Percentiles rank a stretch among this genome's conserved stretches.
Conservation (phyloP, 2,113 vertebrate genomes). For the Tragelaphus strepsiceros region DNA sequence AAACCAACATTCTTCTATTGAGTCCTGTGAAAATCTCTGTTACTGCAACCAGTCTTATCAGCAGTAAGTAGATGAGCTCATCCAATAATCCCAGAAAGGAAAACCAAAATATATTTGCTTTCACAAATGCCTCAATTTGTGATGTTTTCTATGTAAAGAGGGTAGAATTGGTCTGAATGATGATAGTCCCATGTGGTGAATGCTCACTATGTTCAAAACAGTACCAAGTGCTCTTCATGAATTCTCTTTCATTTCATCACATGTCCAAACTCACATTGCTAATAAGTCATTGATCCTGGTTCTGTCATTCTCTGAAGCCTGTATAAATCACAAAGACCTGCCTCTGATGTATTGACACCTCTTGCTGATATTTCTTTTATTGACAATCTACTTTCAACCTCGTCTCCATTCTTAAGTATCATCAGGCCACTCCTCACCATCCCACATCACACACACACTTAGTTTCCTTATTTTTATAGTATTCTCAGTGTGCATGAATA, state of each 20-base stretch:
- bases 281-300: background rate
- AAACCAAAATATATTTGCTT: background rate
- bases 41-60: background rate
- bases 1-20: background rate
- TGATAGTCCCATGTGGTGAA: background rate
- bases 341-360: background rate
- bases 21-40: background rate
- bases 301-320: background rate
- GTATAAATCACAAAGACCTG: background rate
- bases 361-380: background rate
- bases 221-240: background rate
- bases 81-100: background rate
- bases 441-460: background rate
- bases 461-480: background rate
- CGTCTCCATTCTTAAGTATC: background rate
- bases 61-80: background rate
- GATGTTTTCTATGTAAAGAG: background rate
- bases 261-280: background rate
- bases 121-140: background rate
- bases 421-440: background rate
- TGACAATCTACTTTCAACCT: background rate
- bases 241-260: background rate
- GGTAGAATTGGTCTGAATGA: background rate
- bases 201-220: background rate
- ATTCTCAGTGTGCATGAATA: background rate